Percentiles rank a stretch among this genome's conserved stretches.
phyloP scores from a whole-genome alignment of 2,113 vertebrate species.

The Vombatus ursinus region DNA sequence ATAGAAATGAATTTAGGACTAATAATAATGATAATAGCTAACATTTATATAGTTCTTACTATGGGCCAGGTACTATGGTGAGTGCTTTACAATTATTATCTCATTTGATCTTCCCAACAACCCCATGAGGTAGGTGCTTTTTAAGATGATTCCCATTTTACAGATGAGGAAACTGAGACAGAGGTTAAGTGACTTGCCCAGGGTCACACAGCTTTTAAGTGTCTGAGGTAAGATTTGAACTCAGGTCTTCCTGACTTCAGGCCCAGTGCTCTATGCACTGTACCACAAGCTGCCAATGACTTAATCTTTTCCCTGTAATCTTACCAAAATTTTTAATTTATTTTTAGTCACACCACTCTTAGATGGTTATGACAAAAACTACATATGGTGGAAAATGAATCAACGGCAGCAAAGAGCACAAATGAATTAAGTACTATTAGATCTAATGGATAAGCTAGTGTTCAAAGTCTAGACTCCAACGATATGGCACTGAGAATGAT shows the following conservation, averaged over 20 bases:
- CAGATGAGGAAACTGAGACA: not conserved
- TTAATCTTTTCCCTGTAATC: conserved; percentile 41
- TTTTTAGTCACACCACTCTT: conserved; percentile 14
- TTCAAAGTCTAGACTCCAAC: not conserved
- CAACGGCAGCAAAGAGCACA: conserved; percentile 4
- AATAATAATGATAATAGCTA: not conserved
- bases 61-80: not conserved
- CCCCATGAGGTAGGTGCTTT: not conserved
- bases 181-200: not conserved
- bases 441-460: not conserved
- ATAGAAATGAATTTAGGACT: not conserved
- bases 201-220: not conserved
- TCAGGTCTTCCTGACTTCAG: not conserved
- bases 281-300: not conserved
- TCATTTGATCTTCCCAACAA: not conserved
- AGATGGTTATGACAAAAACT: conserved; percentile 24
- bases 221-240: not conserved
- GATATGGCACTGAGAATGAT: not conserved
- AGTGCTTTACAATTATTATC: not conserved
- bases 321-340: not conserved
- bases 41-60: not conserved
- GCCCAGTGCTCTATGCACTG: not conserved
- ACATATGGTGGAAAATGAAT: conserved; percentile 12
- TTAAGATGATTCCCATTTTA: not conserved
- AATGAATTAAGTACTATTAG: not conserved